phyloP scores from a whole-genome alignment of 2,113 vertebrate species.

The Gorsachius goisagi region DNA sequence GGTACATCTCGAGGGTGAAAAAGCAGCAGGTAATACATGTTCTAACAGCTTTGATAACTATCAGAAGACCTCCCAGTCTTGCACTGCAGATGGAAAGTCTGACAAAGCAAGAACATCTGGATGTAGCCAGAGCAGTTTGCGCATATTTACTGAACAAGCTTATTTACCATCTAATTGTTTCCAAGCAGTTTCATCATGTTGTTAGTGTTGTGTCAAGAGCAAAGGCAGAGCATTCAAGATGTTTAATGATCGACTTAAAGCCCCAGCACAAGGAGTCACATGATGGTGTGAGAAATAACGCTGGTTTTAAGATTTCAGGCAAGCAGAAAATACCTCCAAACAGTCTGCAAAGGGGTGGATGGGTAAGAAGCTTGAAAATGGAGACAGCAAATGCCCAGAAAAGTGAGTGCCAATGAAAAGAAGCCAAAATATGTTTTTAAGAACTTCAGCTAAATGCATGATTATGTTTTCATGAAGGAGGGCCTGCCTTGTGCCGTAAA shows the following conservation, averaged over 20 bases:
- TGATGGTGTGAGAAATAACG: rapidly evolving
- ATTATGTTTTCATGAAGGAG: neutral
- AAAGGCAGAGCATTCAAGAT: neutral
- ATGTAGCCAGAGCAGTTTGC: neutral
- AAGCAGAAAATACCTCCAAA: neutral
- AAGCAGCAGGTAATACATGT: neutral
- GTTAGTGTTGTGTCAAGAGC: neutral
- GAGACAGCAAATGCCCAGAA: neutral
- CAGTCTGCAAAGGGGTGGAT: neutral
- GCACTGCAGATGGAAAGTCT: neutral
- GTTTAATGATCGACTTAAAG: neutral
- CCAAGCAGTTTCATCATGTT: neutral
- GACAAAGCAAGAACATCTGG: slow-evolving; percentile 14
- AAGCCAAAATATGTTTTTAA: neutral
- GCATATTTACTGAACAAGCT: neutral
- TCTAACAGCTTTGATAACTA: neutral
- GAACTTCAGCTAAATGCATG: neutral
- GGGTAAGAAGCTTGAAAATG: neutral
- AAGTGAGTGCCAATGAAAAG: neutral
- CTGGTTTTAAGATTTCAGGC: neutral
- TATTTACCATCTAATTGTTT: neutral
- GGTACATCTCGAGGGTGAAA: neutral
- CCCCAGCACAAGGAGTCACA: neutral
- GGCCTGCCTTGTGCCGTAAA: rapidly evolving
- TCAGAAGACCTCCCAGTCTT: neutral